Evolutionary conservation across 2,797 vertebrate genomes (phyloP).

Genomic region (Eurystomus glaucurus): DNA sequence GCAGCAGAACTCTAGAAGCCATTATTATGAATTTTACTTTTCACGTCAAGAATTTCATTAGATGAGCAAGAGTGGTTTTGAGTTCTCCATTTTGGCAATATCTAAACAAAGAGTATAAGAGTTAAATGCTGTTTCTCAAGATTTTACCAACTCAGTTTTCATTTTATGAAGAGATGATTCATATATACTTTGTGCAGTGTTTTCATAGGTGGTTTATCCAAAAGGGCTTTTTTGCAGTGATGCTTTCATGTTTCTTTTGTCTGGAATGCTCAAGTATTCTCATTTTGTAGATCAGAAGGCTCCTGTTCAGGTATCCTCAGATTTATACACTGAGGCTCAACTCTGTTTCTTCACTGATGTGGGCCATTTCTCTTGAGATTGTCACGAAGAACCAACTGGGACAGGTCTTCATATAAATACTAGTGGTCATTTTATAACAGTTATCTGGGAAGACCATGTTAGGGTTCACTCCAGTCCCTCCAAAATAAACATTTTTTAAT

Average conservation of each 20-base stretch:
- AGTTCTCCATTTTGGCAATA: not conserved
- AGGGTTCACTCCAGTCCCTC: not conserved
- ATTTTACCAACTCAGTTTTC: not conserved
- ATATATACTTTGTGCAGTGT: not conserved
- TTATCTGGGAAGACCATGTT: not conserved
- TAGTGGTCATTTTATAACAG: no score
- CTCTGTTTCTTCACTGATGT: not conserved
- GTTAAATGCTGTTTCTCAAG: not conserved
- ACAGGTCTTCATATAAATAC: not conserved
- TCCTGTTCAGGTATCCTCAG: not conserved
- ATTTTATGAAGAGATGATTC: conserved; percentile 11
- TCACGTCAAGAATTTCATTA: not conserved
- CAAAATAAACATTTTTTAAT: not conserved
- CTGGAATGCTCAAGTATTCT: not conserved
- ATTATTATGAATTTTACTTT: not conserved
- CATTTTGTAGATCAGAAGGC: not conserved
- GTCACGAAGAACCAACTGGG: not conserved
- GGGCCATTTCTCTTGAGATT: not conserved
- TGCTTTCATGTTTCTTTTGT: not conserved
- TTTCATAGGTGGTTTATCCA: not conserved
- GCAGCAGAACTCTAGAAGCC: not conserved
- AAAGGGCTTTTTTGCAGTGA: not conserved
- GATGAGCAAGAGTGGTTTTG: not conserved
- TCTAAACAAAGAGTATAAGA: not conserved
- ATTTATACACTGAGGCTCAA: not conserved